Percentiles rank a stretch among this genome's conserved stretches.
Conservation (phyloP, 2,113 vertebrate genomes). For the Syngnathus floridae region DNA sequence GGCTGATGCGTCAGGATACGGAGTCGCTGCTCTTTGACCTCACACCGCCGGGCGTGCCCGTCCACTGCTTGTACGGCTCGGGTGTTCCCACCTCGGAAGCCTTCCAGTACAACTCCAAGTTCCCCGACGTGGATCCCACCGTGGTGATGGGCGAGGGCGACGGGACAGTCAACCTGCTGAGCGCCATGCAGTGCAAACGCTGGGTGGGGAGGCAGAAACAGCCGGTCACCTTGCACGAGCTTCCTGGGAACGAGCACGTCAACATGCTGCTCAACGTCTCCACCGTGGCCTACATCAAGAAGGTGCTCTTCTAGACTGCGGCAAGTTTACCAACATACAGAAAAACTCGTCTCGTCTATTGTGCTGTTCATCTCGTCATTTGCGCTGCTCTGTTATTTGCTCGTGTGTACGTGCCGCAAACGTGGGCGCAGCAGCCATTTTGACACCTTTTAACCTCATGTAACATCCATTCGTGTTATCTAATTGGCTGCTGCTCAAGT, state of each 20-base stretch:
- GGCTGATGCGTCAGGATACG: constrained; percentile 86
- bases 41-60: constrained; percentile 75
- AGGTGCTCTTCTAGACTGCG: constrained; percentile 67
- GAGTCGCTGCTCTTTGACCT: constrained; percentile 74
- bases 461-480: constrained; percentile 6
- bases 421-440: neutral
- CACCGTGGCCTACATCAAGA: constrained; percentile 84
- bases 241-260: constrained; percentile 85
- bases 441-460: neutral
- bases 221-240: constrained; percentile 71
- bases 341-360: neutral
- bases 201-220: constrained; percentile 78
- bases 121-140: constrained; percentile 86
- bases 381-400: neutral
- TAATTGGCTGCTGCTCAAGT: neutral
- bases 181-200: constrained; percentile 77
- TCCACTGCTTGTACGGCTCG: constrained; percentile 87
- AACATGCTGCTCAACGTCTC: constrained; percentile 82
- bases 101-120: constrained; percentile 77
- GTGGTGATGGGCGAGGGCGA: constrained; percentile 79
- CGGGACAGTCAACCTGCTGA: constrained; percentile 89
- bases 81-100: constrained; percentile 76
- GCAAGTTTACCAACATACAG: neutral
- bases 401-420: neutral
- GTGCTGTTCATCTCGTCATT: neutral